Evolutionary conservation across 2,113 vertebrate species (phyloP), one percentile per base, ranked within the genome.

Genomic region (Gopherus flavomarginatus): DNA sequence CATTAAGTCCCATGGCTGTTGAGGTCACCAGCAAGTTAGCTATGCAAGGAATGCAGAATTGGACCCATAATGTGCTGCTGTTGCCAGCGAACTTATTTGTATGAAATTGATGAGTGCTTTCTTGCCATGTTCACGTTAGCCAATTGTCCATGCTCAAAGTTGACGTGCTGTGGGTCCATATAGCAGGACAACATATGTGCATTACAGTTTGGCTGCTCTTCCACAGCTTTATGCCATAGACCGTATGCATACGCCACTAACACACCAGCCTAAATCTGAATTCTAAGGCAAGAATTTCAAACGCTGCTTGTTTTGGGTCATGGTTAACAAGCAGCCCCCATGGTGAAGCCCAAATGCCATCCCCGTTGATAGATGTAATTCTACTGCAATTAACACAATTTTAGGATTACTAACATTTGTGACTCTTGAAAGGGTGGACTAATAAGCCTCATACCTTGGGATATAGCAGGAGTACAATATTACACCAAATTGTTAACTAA

Each of bases 11-110:
- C 13, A 16, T 16, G 75, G 75, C 47, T 14, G 3, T 47, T 44
- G 81, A 47, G 10, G 29, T 3, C 54, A 9, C 1, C 27, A n/a
- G 2, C 7, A 72, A 38, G n/a, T 38, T 72, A 38, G n/a, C 42
- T 0, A 0, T 53, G 27, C 35, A 7, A 26, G 53, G 79, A 49
- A 42, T 57, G 35, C 42, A 2, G 8, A 19, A 0, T 0, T 88
- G 80, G 52, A 7, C 1, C 6, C 27, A 83, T 79, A 38, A 22
- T 1, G 1, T 14, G 52, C 13, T 53, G 62, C 86, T 80, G 22
- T 2, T 80, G 22, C 38, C 3, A 0, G 47, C 2, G 5, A 42
- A 56, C 0, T 0, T 3, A 19, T 29, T 29, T 24, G 26, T 53
- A 75, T 47, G 62, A 35, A 92, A 47, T 26, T 53, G 44, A 22